phyloP scores from a whole-genome alignment of 2,113 vertebrate species.

The Cyphomyrus plagiostoma region DNA sequence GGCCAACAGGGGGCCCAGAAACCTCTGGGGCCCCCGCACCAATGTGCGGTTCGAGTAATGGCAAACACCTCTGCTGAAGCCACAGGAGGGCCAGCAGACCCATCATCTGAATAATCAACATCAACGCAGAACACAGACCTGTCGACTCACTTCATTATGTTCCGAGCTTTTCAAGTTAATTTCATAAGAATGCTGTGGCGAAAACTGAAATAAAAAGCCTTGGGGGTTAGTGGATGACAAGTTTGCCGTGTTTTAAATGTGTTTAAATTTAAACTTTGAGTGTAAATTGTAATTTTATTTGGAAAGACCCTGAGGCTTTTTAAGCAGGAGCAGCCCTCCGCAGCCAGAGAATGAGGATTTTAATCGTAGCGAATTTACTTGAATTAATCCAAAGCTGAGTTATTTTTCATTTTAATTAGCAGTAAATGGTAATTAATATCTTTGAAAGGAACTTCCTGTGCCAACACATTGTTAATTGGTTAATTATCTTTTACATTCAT shows the following conservation, averaged over 20 bases:
- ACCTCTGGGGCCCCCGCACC: not conserved
- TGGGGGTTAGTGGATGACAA: not conserved
- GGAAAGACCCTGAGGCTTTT: not conserved
- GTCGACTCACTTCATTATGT: not conserved
- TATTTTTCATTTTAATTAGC: constrained; percentile 6
- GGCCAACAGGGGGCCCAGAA: not conserved
- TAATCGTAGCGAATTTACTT: not conserved
- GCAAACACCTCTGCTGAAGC: not conserved
- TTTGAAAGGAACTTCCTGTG: not conserved
- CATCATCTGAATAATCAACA: not conserved
- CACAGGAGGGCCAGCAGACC: not conserved
- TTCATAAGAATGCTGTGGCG: not conserved
- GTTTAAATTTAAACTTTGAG: constrained; percentile 8
- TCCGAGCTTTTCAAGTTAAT: not conserved
- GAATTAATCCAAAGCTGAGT: not conserved
- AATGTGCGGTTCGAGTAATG: not conserved
- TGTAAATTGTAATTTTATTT: constrained; percentile 11
- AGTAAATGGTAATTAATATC: constrained; percentile 6
- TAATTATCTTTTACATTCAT: not conserved
- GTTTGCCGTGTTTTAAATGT: constrained; percentile 3
- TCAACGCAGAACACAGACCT: not conserved
- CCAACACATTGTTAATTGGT: not conserved
- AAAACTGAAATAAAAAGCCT: not conserved
- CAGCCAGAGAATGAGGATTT: not conserved
- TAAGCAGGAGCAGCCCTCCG: not conserved